Evolutionary conservation across 2,797 vertebrate species (phyloP).

Genomic region (Potorous gilbertii): DNA sequence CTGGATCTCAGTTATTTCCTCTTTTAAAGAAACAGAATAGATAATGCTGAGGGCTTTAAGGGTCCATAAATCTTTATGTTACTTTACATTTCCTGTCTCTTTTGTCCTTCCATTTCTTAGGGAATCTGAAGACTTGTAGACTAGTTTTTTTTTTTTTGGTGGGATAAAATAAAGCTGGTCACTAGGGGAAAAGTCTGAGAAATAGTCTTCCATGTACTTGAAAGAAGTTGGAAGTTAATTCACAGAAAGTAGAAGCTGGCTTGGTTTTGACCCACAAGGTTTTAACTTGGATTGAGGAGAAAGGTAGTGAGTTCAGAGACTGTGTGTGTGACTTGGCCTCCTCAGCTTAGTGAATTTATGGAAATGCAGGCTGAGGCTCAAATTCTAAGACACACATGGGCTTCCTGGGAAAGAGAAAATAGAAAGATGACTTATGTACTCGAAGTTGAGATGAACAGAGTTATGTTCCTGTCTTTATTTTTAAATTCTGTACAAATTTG

Average conservation of each 20-base stretch:
- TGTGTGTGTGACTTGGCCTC: fast-evolving
- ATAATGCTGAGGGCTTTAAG: background rate
- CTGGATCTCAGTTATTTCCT: background rate
- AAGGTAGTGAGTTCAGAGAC: background rate
- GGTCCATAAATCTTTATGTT: background rate
- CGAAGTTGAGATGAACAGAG: background rate
- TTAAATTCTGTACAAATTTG: slow-evolving; percentile 15
- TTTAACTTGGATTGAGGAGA: background rate
- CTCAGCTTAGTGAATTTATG: fast-evolving
- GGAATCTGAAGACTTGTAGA: background rate
- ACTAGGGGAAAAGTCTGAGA: slow-evolving; percentile 32
- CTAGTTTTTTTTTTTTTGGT: background rate
- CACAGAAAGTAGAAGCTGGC: background rate
- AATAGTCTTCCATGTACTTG: background rate
- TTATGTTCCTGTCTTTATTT: background rate
- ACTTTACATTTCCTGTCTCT: background rate
- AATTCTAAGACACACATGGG: background rate
- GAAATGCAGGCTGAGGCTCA: fast-evolving
- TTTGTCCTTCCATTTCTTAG: background rate
- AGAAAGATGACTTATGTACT: background rate
- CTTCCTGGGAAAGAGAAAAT: background rate
- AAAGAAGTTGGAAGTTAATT: background rate
- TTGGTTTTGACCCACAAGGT: background rate
- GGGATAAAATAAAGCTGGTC: background rate
- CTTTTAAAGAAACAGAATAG: background rate